Evolutionary conservation across 2,113 vertebrate genomes (phyloP).

Genomic region (Petroica traversi): DNA sequence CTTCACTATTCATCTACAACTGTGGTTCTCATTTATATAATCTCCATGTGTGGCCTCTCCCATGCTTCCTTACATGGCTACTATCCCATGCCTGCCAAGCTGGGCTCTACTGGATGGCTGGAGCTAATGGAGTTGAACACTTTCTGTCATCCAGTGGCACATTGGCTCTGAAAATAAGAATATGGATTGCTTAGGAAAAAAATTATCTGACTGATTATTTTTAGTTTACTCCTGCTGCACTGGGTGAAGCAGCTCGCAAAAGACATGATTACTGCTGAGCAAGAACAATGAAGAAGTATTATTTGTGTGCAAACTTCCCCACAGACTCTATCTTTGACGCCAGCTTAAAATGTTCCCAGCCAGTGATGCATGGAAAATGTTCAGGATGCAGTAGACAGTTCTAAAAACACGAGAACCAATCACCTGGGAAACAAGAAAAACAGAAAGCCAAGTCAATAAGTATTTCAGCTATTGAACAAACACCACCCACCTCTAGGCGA

Average conservation of each 20-base stretch:
- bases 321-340: conserved; percentile 56
- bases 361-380: conserved; percentile 62
- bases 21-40: conserved; percentile 15
- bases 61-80: conserved; percentile 6
- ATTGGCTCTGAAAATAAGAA: background rate
- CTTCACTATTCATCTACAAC: conserved; percentile 1
- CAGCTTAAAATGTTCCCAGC: conserved; percentile 56
- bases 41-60: conserved; percentile 50
- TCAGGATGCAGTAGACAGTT: conserved; percentile 61
- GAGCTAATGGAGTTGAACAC: background rate
- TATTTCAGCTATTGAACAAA: conserved; percentile 52
- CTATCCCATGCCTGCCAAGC: background rate
- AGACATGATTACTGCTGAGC: background rate
- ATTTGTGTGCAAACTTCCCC: conserved; percentile 10
- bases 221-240: background rate
- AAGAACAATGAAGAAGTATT: conserved; percentile 39
- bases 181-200: background rate
- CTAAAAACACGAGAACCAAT: conserved; percentile 57
- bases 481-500: conserved; percentile 30
- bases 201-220: background rate
- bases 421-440: conserved; percentile 71
- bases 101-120: background rate
- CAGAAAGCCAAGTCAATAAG: conserved; percentile 50
- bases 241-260: conserved; percentile 1
- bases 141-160: background rate